phyloP scores from a whole-genome alignment of 2,797 vertebrate species.

The Pangasius sanitwongsei region DNA sequence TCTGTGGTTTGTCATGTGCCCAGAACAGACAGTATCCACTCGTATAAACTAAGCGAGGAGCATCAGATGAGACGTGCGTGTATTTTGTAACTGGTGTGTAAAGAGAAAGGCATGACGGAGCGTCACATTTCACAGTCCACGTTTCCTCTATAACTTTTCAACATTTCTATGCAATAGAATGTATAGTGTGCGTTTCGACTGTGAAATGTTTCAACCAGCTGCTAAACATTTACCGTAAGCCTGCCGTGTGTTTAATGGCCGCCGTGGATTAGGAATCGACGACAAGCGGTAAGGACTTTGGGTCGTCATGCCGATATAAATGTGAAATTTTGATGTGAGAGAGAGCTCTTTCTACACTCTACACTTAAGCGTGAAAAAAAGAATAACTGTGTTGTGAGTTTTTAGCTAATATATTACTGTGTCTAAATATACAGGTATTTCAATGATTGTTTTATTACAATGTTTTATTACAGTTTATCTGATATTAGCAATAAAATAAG shows the following conservation, averaged over 20 bases:
- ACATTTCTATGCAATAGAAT: neutral
- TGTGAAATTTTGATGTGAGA: neutral
- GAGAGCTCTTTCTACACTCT: neutral
- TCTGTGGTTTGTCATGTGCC: neutral
- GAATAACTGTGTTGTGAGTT: neutral
- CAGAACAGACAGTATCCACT: neutral
- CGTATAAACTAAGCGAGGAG: neutral
- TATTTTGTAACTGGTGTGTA: neutral
- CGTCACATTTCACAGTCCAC: neutral
- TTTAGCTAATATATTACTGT: neutral
- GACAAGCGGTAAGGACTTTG: slow-evolving; percentile 2
- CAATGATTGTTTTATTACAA: neutral
- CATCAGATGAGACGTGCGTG: neutral
- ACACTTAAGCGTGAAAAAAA: neutral
- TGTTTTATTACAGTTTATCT: neutral
- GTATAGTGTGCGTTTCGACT: neutral
- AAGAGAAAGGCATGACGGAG: neutral
- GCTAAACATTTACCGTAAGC: slow-evolving; percentile 1
- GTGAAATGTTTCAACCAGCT: neutral
- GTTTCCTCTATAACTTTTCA: neutral
- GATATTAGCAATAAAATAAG: neutral
- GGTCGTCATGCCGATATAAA: neutral
- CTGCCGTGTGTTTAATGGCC: slow-evolving; percentile 11
- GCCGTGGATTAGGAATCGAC: slow-evolving; percentile 14
- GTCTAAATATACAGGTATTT: neutral